phyloP scores from a whole-genome alignment of 2,113 vertebrate genomes.

The Pantherophis guttatus region DNA sequence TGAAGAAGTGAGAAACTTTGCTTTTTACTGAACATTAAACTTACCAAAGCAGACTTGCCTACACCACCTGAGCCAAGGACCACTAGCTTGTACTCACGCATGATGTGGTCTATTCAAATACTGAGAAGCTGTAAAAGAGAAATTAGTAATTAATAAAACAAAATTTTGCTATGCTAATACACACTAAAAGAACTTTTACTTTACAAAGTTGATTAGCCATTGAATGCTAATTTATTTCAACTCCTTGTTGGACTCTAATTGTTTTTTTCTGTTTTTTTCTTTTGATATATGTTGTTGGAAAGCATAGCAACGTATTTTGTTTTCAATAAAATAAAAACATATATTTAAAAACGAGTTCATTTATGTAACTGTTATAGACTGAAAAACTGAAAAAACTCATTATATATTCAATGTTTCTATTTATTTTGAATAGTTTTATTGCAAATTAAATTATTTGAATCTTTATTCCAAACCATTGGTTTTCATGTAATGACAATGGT shows the following conservation, averaged over 20 bases:
- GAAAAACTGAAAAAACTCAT: not conserved
- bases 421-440: not conserved
- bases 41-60: slow-evolving; percentile 98
- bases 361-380: not conserved
- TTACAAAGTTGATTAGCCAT: not conserved
- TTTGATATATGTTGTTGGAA: not conserved
- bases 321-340: not conserved
- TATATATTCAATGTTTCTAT: not conserved
- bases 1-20: not conserved
- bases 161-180: not conserved
- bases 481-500: not conserved
- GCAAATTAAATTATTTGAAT: not conserved
- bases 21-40: slow-evolving; percentile 55
- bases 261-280: not conserved
- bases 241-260: not conserved
- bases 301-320: not conserved
- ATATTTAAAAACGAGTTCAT: not conserved
- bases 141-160: not conserved
- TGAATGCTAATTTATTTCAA: not conserved
- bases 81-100: slow-evolving; percentile 99
- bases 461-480: not conserved
- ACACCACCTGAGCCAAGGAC: slow-evolving; percentile 99
- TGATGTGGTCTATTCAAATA: slow-evolving; percentile 85
- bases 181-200: not conserved
- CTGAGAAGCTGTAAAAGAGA: slow-evolving; percentile 73